Conservation (phyloP, 2,797 vertebrate genomes). For the Leptodactylus fallax region DNA sequence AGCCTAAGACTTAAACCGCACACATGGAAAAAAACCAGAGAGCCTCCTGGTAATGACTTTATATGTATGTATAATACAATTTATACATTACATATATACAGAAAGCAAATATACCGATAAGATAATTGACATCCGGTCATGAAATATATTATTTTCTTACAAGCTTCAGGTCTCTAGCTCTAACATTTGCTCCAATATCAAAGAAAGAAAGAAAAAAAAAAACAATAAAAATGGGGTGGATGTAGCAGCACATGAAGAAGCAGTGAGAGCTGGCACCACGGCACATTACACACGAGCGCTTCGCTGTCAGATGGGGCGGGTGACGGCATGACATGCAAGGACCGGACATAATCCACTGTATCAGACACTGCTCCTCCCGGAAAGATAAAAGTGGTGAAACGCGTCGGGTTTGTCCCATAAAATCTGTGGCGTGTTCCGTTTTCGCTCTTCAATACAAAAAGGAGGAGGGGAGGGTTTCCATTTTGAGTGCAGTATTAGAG, state of each 20-base stretch:
- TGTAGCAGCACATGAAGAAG: constrained; percentile 9
- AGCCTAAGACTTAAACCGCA: too few species aligned
- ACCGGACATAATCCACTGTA: background rate
- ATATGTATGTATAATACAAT: constrained; percentile 48
- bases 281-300: too few species aligned
- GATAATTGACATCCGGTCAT: constrained; percentile 4
- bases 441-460: too few species aligned
- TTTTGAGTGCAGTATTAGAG: background rate
- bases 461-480: too few species aligned
- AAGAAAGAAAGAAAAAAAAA: too few species aligned
- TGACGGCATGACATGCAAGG: background rate
- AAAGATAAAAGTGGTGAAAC: too few species aligned
- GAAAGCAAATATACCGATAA: too few species aligned
- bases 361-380: too few species aligned
- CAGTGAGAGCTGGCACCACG: background rate
- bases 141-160: constrained; percentile 46
- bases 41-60: background rate
- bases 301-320: too few species aligned
- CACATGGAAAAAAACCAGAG: too few species aligned
- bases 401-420: background rate
- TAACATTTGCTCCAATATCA: constrained; percentile 55
- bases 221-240: constrained; percentile 56
- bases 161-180: background rate
- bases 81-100: constrained; percentile 50
- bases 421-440: background rate